phyloP scores from a whole-genome alignment of 2,888 invertebrate genomes.

The Eilema caniola region DNA sequence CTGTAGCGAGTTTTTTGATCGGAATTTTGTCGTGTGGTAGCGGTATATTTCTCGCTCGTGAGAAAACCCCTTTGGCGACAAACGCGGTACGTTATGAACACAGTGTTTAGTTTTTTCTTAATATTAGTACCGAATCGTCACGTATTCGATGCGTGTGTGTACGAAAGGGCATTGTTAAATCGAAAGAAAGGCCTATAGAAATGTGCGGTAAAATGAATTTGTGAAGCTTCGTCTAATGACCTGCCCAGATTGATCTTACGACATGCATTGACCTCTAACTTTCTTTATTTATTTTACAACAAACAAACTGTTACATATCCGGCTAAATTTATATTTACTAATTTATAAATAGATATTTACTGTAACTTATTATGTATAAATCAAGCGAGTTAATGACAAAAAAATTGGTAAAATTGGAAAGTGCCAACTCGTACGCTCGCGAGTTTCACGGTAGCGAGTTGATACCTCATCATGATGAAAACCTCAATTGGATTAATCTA shows the following conservation, averaged over 20 bases:
- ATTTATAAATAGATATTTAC: too few species aligned
- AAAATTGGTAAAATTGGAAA: too few species aligned
- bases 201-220: not conserved
- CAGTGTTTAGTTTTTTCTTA: slow-evolving; percentile 54
- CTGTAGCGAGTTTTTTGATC: slow-evolving; percentile 23
- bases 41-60: slow-evolving; percentile 59
- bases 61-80: slow-evolving; percentile 78
- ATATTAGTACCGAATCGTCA: slow-evolving; percentile 51
- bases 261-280: not conserved
- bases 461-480: too few species aligned
- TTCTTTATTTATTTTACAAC: not conserved
- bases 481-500: not conserved
- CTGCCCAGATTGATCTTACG: not conserved
- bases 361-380: too few species aligned
- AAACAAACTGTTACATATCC: not conserved
- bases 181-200: slow-evolving; percentile 8
- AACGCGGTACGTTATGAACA: slow-evolving; percentile 54
- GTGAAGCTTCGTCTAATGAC: slow-evolving; percentile 5
- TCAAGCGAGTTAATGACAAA: too few species aligned
- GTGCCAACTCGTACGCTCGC: too few species aligned
- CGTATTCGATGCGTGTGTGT: slow-evolving; percentile 48
- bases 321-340: not conserved
- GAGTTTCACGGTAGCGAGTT: too few species aligned
- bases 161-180: slow-evolving; percentile 42
- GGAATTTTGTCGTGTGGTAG: slow-evolving; percentile 11